Conservation (phyloP, 2,888 invertebrate genomes). For the Invenusta paracnida region DNA sequence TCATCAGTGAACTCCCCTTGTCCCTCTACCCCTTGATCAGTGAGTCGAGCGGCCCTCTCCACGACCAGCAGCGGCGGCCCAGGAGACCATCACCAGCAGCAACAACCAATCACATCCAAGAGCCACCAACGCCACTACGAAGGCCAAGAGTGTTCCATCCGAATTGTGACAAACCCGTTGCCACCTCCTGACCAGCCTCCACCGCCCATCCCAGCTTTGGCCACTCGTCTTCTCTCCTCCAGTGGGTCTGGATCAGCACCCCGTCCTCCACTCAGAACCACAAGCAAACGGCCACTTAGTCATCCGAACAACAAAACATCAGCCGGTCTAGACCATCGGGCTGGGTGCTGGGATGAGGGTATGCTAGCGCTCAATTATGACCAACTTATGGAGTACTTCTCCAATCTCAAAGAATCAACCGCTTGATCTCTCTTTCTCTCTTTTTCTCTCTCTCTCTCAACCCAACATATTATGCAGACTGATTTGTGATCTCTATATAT, state of each 20-base stretch:
- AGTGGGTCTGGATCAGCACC: neutral
- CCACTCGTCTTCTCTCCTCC: neutral
- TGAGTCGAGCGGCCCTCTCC: no score
- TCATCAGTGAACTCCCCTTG: no score
- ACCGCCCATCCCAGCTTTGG: neutral
- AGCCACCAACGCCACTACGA: slow-evolving; percentile 71
- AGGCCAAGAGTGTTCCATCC: slow-evolving; percentile 61
- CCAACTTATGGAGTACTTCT: slow-evolving; percentile 95
- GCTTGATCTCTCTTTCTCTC: slow-evolving; percentile 56
- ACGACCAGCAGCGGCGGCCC: no score
- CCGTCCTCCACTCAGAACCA: neutral
- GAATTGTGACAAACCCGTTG: slow-evolving; percentile 59
- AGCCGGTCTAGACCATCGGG: neutral
- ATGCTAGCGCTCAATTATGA: slow-evolving; percentile 83
- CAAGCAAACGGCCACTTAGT: neutral
- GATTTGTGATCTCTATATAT: neutral
- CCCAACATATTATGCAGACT: slow-evolving; percentile 31
- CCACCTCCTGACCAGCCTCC: slow-evolving; percentile 7
- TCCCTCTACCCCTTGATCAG: no score
- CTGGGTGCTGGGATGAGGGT: slow-evolving; percentile 40
- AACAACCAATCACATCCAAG: no score
- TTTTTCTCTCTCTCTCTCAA: no score
- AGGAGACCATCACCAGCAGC: no score
- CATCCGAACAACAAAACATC: neutral
- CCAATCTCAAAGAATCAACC: slow-evolving; percentile 82